Evolutionary conservation across 2,797 vertebrate genomes (phyloP).

Genomic region (Coreius guichenoti): DNA sequence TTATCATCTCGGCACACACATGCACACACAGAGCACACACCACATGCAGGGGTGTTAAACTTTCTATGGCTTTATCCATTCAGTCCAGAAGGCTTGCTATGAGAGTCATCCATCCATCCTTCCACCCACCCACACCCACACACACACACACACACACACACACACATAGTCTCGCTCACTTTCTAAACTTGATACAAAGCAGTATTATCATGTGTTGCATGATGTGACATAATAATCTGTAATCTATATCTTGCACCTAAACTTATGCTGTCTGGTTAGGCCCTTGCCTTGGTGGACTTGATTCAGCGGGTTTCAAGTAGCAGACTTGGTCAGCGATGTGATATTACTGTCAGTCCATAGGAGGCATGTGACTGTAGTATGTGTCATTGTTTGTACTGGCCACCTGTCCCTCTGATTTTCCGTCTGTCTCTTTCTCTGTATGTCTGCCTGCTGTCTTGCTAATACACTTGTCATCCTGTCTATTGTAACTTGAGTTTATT

Average conservation of each 20-base stretch:
- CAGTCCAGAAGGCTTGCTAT: conserved; percentile 46
- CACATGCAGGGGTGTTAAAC: conserved; percentile 49
- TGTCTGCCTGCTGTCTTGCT: conserved; percentile 32
- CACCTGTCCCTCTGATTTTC: conserved; percentile 14
- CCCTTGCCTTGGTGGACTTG: background rate
- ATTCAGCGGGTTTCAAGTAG: background rate
- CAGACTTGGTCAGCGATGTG: conserved; percentile 7
- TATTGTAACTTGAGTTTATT: conserved; percentile 27
- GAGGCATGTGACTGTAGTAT: background rate
- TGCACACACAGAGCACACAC: conserved; percentile 38
- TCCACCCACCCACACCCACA: background rate
- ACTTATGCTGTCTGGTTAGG: background rate
- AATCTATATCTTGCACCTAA: background rate
- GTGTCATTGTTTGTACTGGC: conserved; percentile 24
- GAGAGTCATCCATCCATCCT: conserved; percentile 27
- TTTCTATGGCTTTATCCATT: conserved; percentile 37
- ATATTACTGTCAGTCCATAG: conserved; percentile 28
- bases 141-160: background rate
- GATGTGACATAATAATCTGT: conserved; percentile 26
- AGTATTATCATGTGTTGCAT: conserved; percentile 15
- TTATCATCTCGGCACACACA: conserved; percentile 42
- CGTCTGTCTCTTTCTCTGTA: conserved; percentile 7
- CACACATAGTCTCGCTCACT: background rate
- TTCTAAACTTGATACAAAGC: conserved; percentile 8
- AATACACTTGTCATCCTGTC: conserved; percentile 4